Conservation (phyloP, 2,113 vertebrate genomes). For the Nansenia antarctica region DNA sequence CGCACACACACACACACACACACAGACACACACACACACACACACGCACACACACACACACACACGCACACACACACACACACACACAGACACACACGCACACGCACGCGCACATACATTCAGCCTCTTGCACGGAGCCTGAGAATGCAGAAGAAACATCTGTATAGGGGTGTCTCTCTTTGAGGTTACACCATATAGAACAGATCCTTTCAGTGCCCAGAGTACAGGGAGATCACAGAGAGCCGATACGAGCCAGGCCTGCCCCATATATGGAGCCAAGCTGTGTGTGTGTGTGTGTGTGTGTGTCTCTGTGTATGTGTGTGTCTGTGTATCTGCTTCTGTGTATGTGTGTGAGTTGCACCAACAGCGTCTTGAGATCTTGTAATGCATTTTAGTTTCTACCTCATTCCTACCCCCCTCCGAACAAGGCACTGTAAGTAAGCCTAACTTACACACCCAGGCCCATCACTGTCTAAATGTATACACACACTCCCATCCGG, state of each 20-base stretch:
- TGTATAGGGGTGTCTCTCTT: not conserved
- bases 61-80: not conserved
- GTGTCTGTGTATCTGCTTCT: not conserved
- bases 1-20: too few relatives aligned
- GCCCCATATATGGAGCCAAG: constrained; percentile 70
- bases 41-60: too few relatives aligned
- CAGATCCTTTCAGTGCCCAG: not conserved
- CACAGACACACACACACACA: not conserved
- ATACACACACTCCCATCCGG: not conserved
- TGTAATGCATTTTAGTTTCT: constrained; percentile 63
- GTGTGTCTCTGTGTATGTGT: constrained; percentile 2
- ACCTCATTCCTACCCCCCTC: constrained; percentile 51
- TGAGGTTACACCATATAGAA: too few relatives aligned
- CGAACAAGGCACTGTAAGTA: constrained; percentile 41
- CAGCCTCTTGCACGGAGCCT: not conserved
- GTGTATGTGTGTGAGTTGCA: not conserved
- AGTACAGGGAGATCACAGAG: constrained; percentile 19
- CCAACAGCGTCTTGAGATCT: constrained; percentile 31
- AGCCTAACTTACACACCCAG: constrained; percentile 31
- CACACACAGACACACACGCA: constrained; percentile 14
- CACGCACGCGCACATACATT: not conserved
- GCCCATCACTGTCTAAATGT: constrained; percentile 8
- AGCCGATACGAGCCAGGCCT: constrained; percentile 50
- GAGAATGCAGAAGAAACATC: not conserved
- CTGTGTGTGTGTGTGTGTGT: constrained; percentile 20